These are phyloP conservation scores for Formica selysi DNA, from an alignment of 1,140 invertebrate species.

Conservation along the genomic window DNA sequence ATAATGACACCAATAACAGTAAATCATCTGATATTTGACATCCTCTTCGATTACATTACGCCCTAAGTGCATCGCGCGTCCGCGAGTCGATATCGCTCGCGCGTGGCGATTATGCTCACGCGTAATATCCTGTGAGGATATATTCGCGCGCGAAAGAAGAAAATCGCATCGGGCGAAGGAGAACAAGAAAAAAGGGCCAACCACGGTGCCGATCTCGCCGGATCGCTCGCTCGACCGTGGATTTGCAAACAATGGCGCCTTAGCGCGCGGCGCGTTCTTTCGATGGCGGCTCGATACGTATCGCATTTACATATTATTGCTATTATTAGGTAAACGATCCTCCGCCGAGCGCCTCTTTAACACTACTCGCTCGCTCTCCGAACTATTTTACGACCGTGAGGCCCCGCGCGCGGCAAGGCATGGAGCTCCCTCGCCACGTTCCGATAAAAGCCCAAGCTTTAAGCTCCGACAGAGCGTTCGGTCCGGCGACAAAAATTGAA, in stretches of 20 bases:
- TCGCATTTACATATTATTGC: slow-evolving; percentile 86
- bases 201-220: slow-evolving; percentile 36
- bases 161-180: slow-evolving; percentile 20
- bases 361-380: slow-evolving; percentile 79
- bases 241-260: slow-evolving; percentile 85
- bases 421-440: neutral
- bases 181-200: neutral
- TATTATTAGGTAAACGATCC: slow-evolving; percentile 86
- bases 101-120: slow-evolving; percentile 7
- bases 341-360: slow-evolving; percentile 83
- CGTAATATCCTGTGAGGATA: slow-evolving; percentile 16
- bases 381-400: slow-evolving; percentile 81
- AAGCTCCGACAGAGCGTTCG: slow-evolving; percentile 41
- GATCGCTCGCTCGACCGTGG: slow-evolving; percentile 77
- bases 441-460: slow-evolving; percentile 69
- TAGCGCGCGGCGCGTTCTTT: slow-evolving; percentile 83
- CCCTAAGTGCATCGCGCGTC: neutral
- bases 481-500: slow-evolving; percentile 78
- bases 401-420: slow-evolving; percentile 40
- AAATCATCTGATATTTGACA: slow-evolving; percentile 6
- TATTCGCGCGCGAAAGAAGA: slow-evolving; percentile 22
- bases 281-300: slow-evolving; percentile 85
- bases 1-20: neutral
- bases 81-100: neutral
- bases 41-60: neutral